These are phyloP conservation scores for Leptestheria dahalacensis DNA, from an alignment of 1,140 invertebrate genomes.

Conservation along the genomic window DNA sequence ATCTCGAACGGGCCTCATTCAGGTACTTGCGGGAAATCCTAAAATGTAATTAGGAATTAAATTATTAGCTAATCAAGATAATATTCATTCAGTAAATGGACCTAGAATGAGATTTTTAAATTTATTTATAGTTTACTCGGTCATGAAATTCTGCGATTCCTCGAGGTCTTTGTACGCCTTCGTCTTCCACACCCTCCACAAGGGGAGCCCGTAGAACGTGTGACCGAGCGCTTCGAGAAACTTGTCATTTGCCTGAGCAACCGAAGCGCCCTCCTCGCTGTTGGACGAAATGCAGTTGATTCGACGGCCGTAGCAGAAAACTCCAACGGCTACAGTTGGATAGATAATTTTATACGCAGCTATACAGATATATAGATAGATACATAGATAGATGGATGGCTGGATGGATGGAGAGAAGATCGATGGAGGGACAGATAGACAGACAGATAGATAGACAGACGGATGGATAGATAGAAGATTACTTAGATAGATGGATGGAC, in stretches of 20 bases:
- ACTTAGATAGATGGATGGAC: too few species aligned
- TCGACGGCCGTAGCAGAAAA: slow-evolving; percentile 11
- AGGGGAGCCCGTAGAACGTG: slow-evolving; percentile 2
- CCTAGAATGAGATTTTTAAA: neutral
- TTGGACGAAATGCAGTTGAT: slow-evolving; percentile 7
- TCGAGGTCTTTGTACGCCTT: slow-evolving; percentile 9
- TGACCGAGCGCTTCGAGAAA: slow-evolving; percentile 10
- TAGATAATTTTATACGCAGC: neutral
- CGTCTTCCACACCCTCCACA: slow-evolving; percentile 6
- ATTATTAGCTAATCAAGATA: too few species aligned
- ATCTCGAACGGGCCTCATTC: neutral
- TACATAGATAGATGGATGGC: too few species aligned
- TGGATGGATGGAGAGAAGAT: too few species aligned
- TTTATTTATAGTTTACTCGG: neutral
- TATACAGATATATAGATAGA: too few species aligned
- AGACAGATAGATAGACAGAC: too few species aligned
- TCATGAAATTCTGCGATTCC: slow-evolving; percentile 8
- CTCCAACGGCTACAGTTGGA: neutral
- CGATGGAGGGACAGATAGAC: too few species aligned
- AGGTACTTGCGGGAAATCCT: slow-evolving; percentile 6
- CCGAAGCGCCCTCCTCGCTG: neutral
- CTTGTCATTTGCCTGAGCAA: neutral
- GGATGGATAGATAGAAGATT: too few species aligned
- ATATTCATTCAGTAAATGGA: neutral
- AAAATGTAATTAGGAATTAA: too few species aligned